Evolutionary conservation across 1,140 invertebrate genomes (phyloP).

Genomic region (Anastatus disparis): DNA sequence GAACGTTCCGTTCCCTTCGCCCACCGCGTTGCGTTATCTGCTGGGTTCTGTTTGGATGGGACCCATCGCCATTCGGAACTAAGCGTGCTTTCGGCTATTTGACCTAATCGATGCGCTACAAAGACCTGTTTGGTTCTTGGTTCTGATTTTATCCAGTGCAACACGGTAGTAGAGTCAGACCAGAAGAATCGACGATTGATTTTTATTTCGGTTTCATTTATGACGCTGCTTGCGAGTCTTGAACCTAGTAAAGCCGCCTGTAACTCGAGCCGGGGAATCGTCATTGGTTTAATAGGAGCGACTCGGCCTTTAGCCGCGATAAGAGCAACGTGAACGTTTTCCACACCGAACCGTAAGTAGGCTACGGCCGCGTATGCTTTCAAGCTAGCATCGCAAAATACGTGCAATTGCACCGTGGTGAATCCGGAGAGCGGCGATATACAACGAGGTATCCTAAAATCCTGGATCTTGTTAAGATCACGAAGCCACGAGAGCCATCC

Average conservation of each 20-base stretch:
- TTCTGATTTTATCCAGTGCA: neutral
- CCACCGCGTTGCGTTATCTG: too few relatives aligned
- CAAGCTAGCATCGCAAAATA: neutral
- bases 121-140: constrained; percentile 23
- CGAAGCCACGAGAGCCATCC: neutral
- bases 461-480: neutral
- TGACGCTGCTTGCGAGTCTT: neutral
- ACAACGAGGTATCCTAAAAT: neutral
- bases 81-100: constrained; percentile 48
- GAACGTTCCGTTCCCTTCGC: constrained; percentile 33
- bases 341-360: neutral
- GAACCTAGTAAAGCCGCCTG: constrained; percentile 32
- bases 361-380: constrained; percentile 3
- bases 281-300: constrained; percentile 33
- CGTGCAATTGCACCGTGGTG: neutral
- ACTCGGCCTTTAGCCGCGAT: neutral
- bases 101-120: constrained; percentile 54
- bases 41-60: constrained; percentile 57
- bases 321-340: neutral
- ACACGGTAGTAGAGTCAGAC: constrained; percentile 25
- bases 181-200: constrained; percentile 5
- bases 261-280: constrained; percentile 43
- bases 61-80: constrained; percentile 60
- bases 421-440: neutral
- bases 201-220: neutral